These are phyloP conservation scores for Rhabditophanes sp. DNA, from an alignment of 2,888 invertebrate genomes.

Conservation along the genomic window DNA sequence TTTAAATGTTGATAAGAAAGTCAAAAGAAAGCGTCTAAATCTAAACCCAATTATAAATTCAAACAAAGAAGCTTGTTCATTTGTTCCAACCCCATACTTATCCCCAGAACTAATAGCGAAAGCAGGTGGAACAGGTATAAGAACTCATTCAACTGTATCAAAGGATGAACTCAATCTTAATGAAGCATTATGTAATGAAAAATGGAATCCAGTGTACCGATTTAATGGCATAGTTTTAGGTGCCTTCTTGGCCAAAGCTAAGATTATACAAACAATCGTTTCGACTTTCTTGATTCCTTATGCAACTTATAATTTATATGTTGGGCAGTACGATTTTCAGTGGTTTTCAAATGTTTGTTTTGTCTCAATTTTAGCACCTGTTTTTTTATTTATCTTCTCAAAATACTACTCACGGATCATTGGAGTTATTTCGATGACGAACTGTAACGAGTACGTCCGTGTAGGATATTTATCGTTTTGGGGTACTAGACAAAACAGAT, in stretches of 20 bases:
- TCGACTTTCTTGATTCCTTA: conserved; percentile 21
- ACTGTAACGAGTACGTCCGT: conserved; percentile 16
- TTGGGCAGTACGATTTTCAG: not conserved
- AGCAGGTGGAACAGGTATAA: no score
- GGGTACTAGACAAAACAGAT: conserved; percentile 10
- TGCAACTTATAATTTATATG: conserved; percentile 6
- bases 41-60: no score
- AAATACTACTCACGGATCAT: conserved; percentile 12
- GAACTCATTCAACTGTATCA: no score
- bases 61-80: no score
- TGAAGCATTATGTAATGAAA: no score
- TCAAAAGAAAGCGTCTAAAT: no score
- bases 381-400: not conserved
- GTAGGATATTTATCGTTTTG: conserved; percentile 17
- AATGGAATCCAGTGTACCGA: conserved; percentile 27
- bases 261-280: conserved; percentile 24
- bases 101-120: no score
- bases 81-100: no score
- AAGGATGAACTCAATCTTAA: no score
- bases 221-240: conserved; percentile 18
- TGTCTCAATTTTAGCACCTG: no score
- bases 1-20: no score
- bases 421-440: conserved; percentile 27
- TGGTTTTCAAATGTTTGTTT: no score
- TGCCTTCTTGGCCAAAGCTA: conserved; percentile 18